Percentiles rank a stretch among this genome's conserved stretches.
Evolutionary conservation across 2,888 invertebrate species (phyloP).

Genomic region (Nymphalis c-album): DNA sequence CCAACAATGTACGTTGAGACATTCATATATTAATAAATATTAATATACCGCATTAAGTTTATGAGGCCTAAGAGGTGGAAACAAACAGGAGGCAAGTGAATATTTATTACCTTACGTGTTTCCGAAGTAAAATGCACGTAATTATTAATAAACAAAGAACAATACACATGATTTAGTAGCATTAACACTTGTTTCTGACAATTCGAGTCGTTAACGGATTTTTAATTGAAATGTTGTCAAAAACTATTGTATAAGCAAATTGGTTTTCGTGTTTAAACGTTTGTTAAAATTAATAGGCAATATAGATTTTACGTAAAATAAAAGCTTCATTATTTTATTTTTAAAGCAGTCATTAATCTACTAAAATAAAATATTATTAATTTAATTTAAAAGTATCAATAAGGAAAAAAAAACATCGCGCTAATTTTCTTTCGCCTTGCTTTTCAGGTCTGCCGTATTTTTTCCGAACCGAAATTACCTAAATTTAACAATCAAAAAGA

Average conservation of each 20-base stretch:
- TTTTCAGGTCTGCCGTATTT: too few relatives aligned
- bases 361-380: too few relatives aligned
- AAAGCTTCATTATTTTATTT: too few relatives aligned
- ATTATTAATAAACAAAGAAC: constrained; percentile 50
- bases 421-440: too few relatives aligned
- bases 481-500: too few relatives aligned
- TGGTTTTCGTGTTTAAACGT: not conserved
- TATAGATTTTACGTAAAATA: not conserved
- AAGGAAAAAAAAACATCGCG: too few relatives aligned
- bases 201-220: constrained; percentile 20
- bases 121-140: constrained; percentile 56
- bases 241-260: not conserved
- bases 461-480: too few relatives aligned
- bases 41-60: constrained; percentile 77
- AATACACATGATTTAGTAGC: constrained; percentile 31
- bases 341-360: too few relatives aligned
- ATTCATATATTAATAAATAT: constrained; percentile 77
- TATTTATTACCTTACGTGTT: constrained; percentile 70
- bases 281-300: constrained; percentile 11
- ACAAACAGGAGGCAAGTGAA: constrained; percentile 69
- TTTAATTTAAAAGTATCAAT: too few relatives aligned
- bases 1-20: constrained; percentile 56
- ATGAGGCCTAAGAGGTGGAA: constrained; percentile 74
- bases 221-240: constrained; percentile 21
- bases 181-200: constrained; percentile 35